Conservation (phyloP, 2,797 vertebrate species). For the Rhinogobio ventralis region DNA sequence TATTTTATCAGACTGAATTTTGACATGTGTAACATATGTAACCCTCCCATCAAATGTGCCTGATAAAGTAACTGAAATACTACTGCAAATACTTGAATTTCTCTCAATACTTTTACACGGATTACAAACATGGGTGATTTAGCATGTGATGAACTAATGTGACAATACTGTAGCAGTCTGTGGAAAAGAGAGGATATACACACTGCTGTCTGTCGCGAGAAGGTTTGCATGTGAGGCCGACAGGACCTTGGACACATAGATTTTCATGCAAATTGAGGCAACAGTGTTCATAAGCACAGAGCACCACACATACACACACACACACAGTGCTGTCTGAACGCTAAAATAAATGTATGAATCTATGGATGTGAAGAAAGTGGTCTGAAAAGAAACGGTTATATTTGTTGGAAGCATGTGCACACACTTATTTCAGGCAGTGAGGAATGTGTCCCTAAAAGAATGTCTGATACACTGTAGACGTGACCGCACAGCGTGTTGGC, state of each 20-base stretch:
- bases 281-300: slow-evolving; percentile 47
- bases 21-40: slow-evolving; percentile 5
- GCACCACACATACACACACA: slow-evolving; percentile 55
- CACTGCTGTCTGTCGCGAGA: slow-evolving; percentile 6
- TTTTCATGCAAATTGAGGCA: slow-evolving; percentile 49
- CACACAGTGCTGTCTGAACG: slow-evolving; percentile 38
- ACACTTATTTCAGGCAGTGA: slow-evolving; percentile 59
- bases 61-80: slow-evolving; percentile 15
- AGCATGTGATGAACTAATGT: neutral
- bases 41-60: neutral
- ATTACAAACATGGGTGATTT: slow-evolving; percentile 14
- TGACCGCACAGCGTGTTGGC: slow-evolving; percentile 85
- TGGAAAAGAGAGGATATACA: neutral
- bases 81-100: slow-evolving; percentile 36
- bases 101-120: slow-evolving; percentile 16
- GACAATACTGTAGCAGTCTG: slow-evolving; percentile 43
- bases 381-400: neutral
- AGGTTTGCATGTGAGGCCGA: slow-evolving; percentile 6
- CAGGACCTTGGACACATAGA: slow-evolving; percentile 53
- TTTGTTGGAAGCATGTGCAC: slow-evolving; percentile 35
- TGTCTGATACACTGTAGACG: slow-evolving; percentile 58
- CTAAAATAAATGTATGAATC: neutral
- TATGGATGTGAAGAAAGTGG: slow-evolving; percentile 12
- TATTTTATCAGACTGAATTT: slow-evolving; percentile 2
- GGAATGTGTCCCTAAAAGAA: slow-evolving; percentile 91